A percentile compares a stretch with the other conserved stretches of the same genome.
Conservation (phyloP, 2,888 invertebrate genomes). For the Philereme vetulata region DNA sequence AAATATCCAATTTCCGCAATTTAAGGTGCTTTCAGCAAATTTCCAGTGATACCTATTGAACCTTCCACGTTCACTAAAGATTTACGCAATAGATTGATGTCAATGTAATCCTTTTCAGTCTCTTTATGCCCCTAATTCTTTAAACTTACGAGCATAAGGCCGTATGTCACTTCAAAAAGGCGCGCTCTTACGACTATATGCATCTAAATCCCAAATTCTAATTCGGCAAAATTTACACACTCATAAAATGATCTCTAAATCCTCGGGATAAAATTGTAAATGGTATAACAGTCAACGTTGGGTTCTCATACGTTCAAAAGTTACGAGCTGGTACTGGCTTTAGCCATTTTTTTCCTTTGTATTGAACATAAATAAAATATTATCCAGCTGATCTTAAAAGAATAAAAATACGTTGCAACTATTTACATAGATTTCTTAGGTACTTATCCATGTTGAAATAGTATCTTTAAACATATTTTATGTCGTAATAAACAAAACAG, state of each 20-base stretch:
- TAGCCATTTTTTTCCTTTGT: slow-evolving; percentile 4
- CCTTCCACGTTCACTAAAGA: slow-evolving; percentile 46
- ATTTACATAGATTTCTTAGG: too few species aligned
- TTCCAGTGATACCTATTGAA: slow-evolving; percentile 42
- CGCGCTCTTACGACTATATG: slow-evolving; percentile 22
- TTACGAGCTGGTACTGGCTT: background rate
- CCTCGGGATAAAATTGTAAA: background rate
- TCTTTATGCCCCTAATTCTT: slow-evolving; percentile 61
- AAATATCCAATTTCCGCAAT: background rate
- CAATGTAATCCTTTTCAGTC: slow-evolving; percentile 62
- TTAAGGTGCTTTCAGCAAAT: slow-evolving; percentile 10
- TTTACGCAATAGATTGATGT: slow-evolving; percentile 47
- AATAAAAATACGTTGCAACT: background rate
- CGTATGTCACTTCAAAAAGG: slow-evolving; percentile 46
- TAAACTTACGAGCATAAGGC: slow-evolving; percentile 47
- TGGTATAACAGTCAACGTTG: background rate
- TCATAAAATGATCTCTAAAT: background rate
- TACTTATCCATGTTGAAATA: too few species aligned
- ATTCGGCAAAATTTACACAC: background rate
- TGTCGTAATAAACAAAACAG: too few species aligned
- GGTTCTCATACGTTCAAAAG: background rate
- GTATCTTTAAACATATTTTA: too few species aligned
- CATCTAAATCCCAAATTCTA: slow-evolving; percentile 2
- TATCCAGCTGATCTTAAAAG: background rate
- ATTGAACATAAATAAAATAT: background rate